These are phyloP conservation scores for Lineus longissimus DNA, from an alignment of 1,140 invertebrate genomes.

Conservation along the genomic window DNA sequence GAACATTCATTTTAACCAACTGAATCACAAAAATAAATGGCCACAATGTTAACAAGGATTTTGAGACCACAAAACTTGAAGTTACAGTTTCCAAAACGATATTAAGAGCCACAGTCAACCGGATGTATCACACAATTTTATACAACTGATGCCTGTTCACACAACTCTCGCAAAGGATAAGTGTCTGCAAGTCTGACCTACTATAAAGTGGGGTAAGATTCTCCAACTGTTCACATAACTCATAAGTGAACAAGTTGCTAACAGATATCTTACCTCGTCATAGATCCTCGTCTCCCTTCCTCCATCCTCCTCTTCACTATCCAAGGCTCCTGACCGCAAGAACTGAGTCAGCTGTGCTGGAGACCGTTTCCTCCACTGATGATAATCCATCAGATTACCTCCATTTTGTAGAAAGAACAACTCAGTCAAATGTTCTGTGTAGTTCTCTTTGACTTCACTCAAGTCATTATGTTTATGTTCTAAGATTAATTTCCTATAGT, in stretches of 20 bases:
- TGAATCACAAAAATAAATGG: too few relatives aligned
- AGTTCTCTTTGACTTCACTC: slow-evolving; percentile 57
- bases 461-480: slow-evolving; percentile 39
- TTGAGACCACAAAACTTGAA: too few relatives aligned
- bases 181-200: too few relatives aligned
- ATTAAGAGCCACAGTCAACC: too few relatives aligned
- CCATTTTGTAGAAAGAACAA: slow-evolving; percentile 78
- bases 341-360: slow-evolving; percentile 70
- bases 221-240: too few relatives aligned
- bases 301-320: slow-evolving; percentile 64
- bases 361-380: slow-evolving; percentile 74
- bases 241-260: background rate
- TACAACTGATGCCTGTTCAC: too few relatives aligned
- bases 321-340: slow-evolving; percentile 70
- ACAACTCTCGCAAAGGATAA: too few relatives aligned
- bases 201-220: too few relatives aligned
- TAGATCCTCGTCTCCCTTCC: background rate
- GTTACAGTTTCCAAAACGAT: too few relatives aligned
- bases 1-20: too few relatives aligned
- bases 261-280: background rate
- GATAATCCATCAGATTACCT: slow-evolving; percentile 83
- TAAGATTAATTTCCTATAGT: slow-evolving; percentile 38
- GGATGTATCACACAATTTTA: too few relatives aligned
- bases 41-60: too few relatives aligned
- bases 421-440: slow-evolving; percentile 77